Base-by-base conservation (phyloP, 2,797 vertebrate genomes). In the Pseudochirops corinnae region DNA sequence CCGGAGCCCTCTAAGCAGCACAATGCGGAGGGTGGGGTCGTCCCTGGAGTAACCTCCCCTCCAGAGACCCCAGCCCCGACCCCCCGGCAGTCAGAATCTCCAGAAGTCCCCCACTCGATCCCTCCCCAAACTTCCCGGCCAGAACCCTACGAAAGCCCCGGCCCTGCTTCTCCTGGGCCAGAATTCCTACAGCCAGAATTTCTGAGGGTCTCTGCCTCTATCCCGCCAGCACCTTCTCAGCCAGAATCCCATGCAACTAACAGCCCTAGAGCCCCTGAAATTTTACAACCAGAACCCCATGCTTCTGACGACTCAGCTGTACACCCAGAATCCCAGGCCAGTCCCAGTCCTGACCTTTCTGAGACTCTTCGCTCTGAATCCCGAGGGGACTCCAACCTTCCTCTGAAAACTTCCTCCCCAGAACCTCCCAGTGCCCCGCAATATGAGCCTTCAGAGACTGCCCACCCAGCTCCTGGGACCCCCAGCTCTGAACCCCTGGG, bases 161-260 rank as follows among this genome's bases (percentile, higher is more conserved):
- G 7, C 50, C 57, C 92, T 50, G 74, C 74, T 87, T 26, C 74
- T 50, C 74, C 39, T 26, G 74, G 39, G 39, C 4, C n/a, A n/a
- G n/a, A n/a, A n/a, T n/a, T 4, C 4, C 24, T 10, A 46, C 74
- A 26, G 39, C 39, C 39, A 46, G 74, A 87, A 87, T 93, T 39
- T 33, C 57, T 46, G 92, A 50, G 0, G 0, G 33, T 92, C 93
- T 52, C 58, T 94, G 94, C 95, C 94, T 28, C 90, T 94, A 93
- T 56, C 28, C 94, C 90, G 46, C 94, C 39, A 33, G 0, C 9
- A 24, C 92, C 2, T 0, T 4, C 13, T 39, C 96, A 62, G 56
- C 90, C 93, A 46, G 93, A 82, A 28, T 55, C 90, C 55, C 56
- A 92, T 12, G 82, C 12, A n/a, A 55, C 55, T 6, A 12, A 16